These are phyloP conservation scores for Tetanocera ferruginea DNA, from an alignment of 2,888 invertebrate species.

Conservation along the genomic window DNA sequence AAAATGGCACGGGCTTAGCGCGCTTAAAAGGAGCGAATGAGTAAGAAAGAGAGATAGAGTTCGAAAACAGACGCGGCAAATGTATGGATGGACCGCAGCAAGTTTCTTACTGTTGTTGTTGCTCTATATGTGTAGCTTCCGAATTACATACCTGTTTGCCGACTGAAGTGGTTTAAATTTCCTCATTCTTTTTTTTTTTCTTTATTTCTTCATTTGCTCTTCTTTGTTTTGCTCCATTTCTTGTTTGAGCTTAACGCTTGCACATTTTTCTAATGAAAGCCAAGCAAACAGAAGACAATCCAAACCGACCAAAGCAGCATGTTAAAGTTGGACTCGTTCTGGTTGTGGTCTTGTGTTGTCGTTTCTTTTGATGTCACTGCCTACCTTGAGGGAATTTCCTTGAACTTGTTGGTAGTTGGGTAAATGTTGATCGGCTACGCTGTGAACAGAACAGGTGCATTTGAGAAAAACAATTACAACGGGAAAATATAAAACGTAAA, in stretches of 20 bases:
- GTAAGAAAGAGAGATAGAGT: background rate
- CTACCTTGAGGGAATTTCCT: conserved; percentile 23
- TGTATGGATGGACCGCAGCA: conserved; percentile 3
- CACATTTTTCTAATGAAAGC: conserved; percentile 27
- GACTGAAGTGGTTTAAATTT: conserved; percentile 22
- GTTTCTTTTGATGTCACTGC: background rate
- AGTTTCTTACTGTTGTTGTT: background rate
- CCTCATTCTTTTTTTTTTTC: background rate
- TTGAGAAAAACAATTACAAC: background rate
- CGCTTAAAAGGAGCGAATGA: conserved; percentile 63
- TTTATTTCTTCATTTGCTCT: background rate
- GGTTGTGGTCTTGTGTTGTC: background rate
- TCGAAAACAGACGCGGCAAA: background rate
- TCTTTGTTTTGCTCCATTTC: background rate
- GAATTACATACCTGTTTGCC: conserved; percentile 26
- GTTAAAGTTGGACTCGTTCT: background rate
- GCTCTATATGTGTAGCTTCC: conserved; percentile 24
- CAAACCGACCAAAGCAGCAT: background rate
- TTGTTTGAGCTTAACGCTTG: background rate
- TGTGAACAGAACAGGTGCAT: conserved; percentile 22
- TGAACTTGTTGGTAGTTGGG: background rate
- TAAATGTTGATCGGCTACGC: background rate
- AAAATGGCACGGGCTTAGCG: conserved; percentile 69
- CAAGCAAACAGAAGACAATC: background rate
- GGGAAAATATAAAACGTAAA: background rate